A percentile compares a stretch with the other conserved stretches of the same genome.
These are phyloP conservation scores for Amphibalanus amphitrite DNA, from an alignment of 1,140 invertebrate genomes.

Conservation along the genomic window DNA sequence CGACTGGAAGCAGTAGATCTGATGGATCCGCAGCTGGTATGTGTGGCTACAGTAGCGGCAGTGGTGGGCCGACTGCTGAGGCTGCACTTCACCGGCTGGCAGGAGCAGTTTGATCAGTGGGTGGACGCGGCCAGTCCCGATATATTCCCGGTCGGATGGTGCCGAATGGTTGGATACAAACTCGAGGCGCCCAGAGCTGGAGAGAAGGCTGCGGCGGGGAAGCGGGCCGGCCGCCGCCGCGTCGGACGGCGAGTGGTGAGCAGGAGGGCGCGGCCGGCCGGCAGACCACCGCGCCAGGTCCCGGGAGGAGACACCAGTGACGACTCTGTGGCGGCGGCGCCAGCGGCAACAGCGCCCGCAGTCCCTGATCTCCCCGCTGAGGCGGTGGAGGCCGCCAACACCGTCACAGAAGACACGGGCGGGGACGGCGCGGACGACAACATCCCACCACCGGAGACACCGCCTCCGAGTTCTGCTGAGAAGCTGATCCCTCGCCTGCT, in stretches of 20 bases:
- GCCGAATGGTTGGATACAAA: slow-evolving; percentile 74
- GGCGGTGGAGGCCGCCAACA: too few species aligned
- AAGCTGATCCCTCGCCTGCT: slow-evolving; percentile 13
- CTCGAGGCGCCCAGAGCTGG: slow-evolving; percentile 59
- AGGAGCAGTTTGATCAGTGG: slow-evolving; percentile 93
- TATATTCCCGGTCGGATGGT: slow-evolving; percentile 94
- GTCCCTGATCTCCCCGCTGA: slow-evolving; percentile 25
- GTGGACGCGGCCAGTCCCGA: slow-evolving; percentile 86
- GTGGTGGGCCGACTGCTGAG: neutral
- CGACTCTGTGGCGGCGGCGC: slow-evolving; percentile 35
- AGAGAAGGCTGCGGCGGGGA: slow-evolving; percentile 15
- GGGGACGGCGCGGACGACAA: too few species aligned
- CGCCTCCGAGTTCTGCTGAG: neutral
- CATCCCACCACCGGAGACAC: too few species aligned
- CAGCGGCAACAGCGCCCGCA: too few species aligned
- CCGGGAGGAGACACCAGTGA: slow-evolving; percentile 1
- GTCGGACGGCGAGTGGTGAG: slow-evolving; percentile 5
- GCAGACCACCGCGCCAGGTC: slow-evolving; percentile 7
- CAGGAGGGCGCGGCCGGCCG: neutral
- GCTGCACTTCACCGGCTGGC: slow-evolving; percentile 44
- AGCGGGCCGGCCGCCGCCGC: slow-evolving; percentile 12
- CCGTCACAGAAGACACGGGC: too few species aligned
- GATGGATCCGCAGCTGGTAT: slow-evolving; percentile 89
- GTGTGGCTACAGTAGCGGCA: slow-evolving; percentile 35
- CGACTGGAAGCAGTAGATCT: slow-evolving; percentile 78